A percentile compares a stretch with the other conserved stretches of the same genome.
Conservation (phyloP, 2,113 vertebrate species). For the Thamnophis sirtalis region DNA sequence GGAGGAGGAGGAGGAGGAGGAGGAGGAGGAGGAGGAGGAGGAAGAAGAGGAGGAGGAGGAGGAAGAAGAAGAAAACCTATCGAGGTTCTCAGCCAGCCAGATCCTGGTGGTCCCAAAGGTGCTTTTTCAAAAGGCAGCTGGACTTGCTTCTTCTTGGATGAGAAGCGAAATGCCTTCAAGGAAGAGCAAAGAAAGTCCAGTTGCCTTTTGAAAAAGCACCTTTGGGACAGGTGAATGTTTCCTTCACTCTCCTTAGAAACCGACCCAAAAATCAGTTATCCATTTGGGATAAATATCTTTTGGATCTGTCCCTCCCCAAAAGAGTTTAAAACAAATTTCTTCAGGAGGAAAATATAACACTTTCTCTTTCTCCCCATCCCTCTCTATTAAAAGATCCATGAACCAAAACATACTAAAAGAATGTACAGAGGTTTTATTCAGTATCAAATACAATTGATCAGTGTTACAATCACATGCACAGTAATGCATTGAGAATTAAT, state of each 20-base stretch:
- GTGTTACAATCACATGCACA: neutral
- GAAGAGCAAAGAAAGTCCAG: too few species aligned
- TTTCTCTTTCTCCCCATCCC: neutral
- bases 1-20: conserved; percentile 19
- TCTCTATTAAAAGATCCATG: neutral
- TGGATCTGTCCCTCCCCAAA: conserved; percentile 14
- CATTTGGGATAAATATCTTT: conserved; percentile 25
- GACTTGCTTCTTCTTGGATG: too few species aligned
- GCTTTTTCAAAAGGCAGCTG: too few species aligned
- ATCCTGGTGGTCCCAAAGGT: too few species aligned
- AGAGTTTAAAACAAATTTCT: conserved; percentile 29
- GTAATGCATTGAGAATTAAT: neutral
- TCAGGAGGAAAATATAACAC: conserved; percentile 25
- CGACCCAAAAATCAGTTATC: conserved; percentile 11
- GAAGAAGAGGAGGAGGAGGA: too few species aligned
- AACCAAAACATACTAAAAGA: neutral
- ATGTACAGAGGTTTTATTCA: neutral
- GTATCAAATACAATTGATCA: conserved; percentile 12
- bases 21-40: conserved; percentile 13
- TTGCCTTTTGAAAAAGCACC: too few species aligned
- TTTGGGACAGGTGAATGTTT: conserved; percentile 23
- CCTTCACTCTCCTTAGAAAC: conserved; percentile 21
- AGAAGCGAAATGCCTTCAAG: too few species aligned
- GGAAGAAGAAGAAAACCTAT: conserved; percentile 26
- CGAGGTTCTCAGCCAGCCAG: neutral